A percentile compares a stretch with the other conserved stretches of the same genome.
Evolutionary conservation across 2,113 vertebrate species (phyloP).

Genomic region (Glaucidium brasilianum): DNA sequence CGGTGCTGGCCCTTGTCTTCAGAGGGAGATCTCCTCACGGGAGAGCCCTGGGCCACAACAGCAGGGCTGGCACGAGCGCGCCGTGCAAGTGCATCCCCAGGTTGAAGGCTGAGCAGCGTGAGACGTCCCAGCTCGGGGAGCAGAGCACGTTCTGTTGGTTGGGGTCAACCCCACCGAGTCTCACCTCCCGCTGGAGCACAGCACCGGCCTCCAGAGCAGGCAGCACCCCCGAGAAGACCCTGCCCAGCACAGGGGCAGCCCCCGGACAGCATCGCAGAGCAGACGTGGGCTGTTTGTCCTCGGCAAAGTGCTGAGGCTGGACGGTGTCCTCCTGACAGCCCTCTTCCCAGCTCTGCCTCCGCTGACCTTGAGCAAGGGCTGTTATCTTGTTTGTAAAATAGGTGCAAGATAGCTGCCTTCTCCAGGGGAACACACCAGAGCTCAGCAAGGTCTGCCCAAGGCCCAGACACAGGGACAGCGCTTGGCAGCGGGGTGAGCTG

Average conservation of each 20-base stretch:
- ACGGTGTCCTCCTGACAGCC: background rate
- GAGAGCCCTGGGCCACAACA: background rate
- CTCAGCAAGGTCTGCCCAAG: background rate
- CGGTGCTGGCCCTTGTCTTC: background rate
- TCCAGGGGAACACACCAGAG: background rate
- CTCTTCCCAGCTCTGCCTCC: background rate
- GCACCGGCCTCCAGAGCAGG: background rate
- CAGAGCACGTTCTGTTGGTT: background rate
- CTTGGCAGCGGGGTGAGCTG: background rate
- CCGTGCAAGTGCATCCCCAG: accelerated
- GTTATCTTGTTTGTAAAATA: constrained; percentile 26
- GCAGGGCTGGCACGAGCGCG: background rate
- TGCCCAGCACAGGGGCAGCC: background rate
- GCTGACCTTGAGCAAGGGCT: constrained; percentile 26
- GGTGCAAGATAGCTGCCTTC: background rate
- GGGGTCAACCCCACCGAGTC: accelerated
- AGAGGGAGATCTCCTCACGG: accelerated
- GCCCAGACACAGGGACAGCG: accelerated
- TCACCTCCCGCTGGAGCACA: background rate
- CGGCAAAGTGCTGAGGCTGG: background rate
- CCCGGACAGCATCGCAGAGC: accelerated
- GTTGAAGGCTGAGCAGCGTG: accelerated
- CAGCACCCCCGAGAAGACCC: accelerated
- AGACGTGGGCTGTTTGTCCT: background rate
- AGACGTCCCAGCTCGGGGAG: accelerated